A percentile compares a stretch with the other conserved stretches of the same genome.
Evolutionary conservation across 2,888 invertebrate species (phyloP).

Genomic region (Diarsia rubi): DNA sequence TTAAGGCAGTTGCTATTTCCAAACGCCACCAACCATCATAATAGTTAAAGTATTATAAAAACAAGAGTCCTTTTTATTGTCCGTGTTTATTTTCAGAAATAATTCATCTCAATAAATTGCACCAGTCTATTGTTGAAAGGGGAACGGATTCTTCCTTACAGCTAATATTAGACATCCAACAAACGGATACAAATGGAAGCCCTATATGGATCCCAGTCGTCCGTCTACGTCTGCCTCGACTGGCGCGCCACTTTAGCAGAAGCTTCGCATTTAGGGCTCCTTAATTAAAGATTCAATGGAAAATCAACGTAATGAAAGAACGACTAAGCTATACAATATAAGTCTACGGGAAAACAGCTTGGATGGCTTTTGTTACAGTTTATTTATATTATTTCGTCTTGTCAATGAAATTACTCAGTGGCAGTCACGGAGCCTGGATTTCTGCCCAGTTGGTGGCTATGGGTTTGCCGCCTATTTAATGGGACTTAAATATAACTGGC

Average conservation of each 20-base stretch:
- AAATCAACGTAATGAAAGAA: neutral
- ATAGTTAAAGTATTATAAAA: too few species aligned
- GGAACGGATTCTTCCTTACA: neutral
- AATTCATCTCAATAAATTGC: neutral
- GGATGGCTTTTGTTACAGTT: neutral
- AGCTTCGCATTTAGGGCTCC: neutral
- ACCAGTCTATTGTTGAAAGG: conserved; percentile 1
- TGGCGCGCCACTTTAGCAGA: neutral
- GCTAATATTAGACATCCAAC: neutral
- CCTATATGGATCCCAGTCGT: neutral
- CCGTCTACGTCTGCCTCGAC: neutral
- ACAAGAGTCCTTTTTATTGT: neutral
- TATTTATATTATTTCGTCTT: neutral
- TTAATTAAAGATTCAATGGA: conserved; percentile 2
- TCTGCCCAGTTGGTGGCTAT: too few species aligned
- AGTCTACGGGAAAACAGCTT: neutral
- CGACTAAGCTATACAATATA: neutral
- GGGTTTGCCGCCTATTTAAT: too few species aligned
- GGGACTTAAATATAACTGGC: too few species aligned
- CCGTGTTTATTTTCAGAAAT: neutral
- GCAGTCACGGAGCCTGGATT: too few species aligned
- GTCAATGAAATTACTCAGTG: too few species aligned
- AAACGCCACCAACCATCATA: too few species aligned
- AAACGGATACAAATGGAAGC: conserved; percentile 15
- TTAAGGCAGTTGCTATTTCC: too few species aligned